These are phyloP conservation scores for Sternotherus odoratus DNA, from an alignment of 2,797 vertebrate species.

Conservation along the genomic window DNA sequence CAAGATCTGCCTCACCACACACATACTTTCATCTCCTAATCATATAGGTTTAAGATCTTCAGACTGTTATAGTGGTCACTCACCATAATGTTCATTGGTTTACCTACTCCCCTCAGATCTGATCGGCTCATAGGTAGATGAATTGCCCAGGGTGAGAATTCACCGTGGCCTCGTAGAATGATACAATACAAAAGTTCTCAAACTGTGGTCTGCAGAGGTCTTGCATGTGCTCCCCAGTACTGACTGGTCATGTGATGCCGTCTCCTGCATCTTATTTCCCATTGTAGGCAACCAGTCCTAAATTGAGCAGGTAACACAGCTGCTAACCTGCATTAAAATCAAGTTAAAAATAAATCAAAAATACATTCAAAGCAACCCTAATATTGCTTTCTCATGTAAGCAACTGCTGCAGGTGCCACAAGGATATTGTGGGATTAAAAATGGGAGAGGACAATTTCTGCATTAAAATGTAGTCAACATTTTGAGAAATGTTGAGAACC, in stretches of 20 bases:
- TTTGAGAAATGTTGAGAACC: conserved; percentile 14
- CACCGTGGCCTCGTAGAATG: not conserved
- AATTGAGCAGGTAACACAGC: not conserved
- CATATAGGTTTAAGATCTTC: not conserved
- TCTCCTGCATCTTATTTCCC: not conserved
- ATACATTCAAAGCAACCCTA: not conserved
- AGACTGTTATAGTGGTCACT: not conserved
- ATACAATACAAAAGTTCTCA: not conserved
- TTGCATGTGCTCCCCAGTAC: not conserved
- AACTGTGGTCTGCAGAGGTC: not conserved
- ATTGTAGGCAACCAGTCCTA: too few species aligned
- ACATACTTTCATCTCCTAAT: not conserved
- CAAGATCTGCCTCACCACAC: not conserved
- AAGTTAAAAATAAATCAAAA: not conserved
- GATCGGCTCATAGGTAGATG: not conserved
- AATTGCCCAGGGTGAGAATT: not conserved
- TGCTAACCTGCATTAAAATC: not conserved
- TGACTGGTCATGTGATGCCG: not conserved
- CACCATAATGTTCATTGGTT: not conserved
- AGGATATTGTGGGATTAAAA: not conserved
- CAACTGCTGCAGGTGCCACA: not conserved
- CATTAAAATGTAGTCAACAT: conserved; percentile 9
- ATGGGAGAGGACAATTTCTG: not conserved
- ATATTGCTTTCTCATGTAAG: not conserved
- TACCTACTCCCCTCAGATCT: not conserved